Evolutionary conservation across 2,797 vertebrate species (phyloP).

Genomic region (Otolemur crassicaudatus): DNA sequence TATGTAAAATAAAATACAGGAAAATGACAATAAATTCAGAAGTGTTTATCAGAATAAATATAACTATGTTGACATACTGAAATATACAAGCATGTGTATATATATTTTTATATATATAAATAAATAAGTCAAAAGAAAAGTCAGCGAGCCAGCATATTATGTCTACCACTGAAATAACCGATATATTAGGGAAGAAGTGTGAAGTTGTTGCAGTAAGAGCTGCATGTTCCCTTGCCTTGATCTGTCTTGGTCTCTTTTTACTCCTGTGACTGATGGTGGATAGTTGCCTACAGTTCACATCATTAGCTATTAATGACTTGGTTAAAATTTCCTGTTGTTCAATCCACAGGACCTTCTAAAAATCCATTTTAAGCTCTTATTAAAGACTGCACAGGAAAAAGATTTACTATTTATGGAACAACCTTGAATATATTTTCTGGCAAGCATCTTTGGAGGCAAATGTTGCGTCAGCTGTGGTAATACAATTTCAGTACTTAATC

Average conservation of each 20-base stretch:
- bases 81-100: background rate
- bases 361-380: slow-evolving; percentile 77
- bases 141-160: background rate
- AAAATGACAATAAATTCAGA: background rate
- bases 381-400: slow-evolving; percentile 80
- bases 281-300: slow-evolving; percentile 51
- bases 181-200: background rate
- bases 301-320: slow-evolving; percentile 83
- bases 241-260: slow-evolving; percentile 14
- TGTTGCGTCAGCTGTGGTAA: slow-evolving; percentile 27
- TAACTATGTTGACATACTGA: background rate
- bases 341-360: slow-evolving; percentile 64
- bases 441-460: slow-evolving; percentile 67
- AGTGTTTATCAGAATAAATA: background rate
- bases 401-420: slow-evolving; percentile 86
- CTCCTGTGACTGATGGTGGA: background rate
- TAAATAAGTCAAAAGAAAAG: background rate
- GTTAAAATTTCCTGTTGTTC: slow-evolving; percentile 84
- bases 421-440: slow-evolving; percentile 78
- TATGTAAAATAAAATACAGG: background rate
- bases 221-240: background rate
- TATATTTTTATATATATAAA: too few species aligned
- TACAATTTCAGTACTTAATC: background rate
- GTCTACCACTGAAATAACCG: background rate
- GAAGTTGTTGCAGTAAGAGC: background rate